phyloP scores from a whole-genome alignment of 2,888 invertebrate species.

The Rapana venosa region DNA sequence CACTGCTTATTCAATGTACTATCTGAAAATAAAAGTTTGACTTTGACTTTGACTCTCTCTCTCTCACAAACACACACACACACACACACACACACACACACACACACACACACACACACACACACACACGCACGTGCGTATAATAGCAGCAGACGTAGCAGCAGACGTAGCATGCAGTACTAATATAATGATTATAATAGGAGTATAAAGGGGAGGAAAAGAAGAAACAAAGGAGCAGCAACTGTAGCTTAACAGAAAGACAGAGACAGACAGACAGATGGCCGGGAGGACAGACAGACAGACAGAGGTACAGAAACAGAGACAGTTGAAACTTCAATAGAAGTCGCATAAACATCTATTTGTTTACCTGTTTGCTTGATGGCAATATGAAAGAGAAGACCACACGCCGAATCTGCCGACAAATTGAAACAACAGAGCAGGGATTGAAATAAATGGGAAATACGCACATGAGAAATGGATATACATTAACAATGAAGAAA shows the following conservation, averaged over 20 bases:
- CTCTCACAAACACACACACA: slow-evolving; percentile 18
- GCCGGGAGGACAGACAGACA: not conserved
- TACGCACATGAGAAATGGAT: not conserved
- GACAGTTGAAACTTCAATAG: not conserved
- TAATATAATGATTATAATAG: no score
- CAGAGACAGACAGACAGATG: not conserved
- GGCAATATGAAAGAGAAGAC: slow-evolving; percentile 20
- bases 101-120: no score
- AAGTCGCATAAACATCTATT: not conserved
- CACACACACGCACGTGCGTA: no score
- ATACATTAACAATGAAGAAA: not conserved
- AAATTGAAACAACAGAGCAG: not conserved
- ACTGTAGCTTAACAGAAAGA: not conserved
- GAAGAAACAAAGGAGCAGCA: no score
- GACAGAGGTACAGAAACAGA: not conserved
- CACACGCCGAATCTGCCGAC: not conserved
- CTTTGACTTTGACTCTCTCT: no score
- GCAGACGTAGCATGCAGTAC: no score
- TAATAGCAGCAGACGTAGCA: no score
- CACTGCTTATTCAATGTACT: no score
- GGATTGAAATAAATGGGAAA: not conserved
- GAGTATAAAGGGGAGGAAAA: no score
- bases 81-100: no score
- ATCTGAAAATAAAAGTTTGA: no score
- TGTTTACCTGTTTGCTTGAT: not conserved